Evolutionary conservation across 1,140 invertebrate species (phyloP), one percentile per base, ranked within the genome.

Genomic region (Zaprionus taronus): DNA sequence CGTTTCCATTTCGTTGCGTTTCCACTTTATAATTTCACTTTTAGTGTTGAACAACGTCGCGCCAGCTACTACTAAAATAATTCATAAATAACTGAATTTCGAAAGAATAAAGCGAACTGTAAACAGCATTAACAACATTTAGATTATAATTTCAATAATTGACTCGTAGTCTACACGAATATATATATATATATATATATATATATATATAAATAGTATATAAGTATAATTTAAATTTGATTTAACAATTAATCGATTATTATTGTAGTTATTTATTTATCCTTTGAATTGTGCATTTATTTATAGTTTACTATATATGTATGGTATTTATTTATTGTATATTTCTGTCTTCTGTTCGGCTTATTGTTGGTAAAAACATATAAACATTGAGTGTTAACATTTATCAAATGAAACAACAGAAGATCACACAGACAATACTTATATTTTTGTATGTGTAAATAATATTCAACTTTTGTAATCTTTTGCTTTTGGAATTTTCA

Each of bases 211-310:
- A 51, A 80, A 71, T 69, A 34, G 62, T 63, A 31, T 72, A 81
- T 53, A 14, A 44, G 22, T 58, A 70, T 79, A 31, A 56, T 53
- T 82, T 65, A 4, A 78, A 22, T 62, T 66, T 77, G 53, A 49
- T 64, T 61, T 58, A 62, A 72, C 24, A 63, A 62, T 65, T 34
- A 11, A 34, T 34, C 28, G 28, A 63, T 36, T 63, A 34, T 73
- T 70, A 70, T 72, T 80, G 47, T 74, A 77, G 24, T 83, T 31
- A 49, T 47, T 57, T 70, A 66, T 57, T 57, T 70, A 66, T 57
- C 68, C 17, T 64, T 84, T 66, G 12, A 66, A 38, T 81, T 90
- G 79, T 90, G 85, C 81, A 89, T 91, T 91, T 91, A 90, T 84
- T 84, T 87, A 80, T 75, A 60, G 20, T 47, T 41, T 41, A n/a